Base-by-base conservation (phyloP, 2,888 invertebrate species). In the Spodoptera exigua region DNA sequence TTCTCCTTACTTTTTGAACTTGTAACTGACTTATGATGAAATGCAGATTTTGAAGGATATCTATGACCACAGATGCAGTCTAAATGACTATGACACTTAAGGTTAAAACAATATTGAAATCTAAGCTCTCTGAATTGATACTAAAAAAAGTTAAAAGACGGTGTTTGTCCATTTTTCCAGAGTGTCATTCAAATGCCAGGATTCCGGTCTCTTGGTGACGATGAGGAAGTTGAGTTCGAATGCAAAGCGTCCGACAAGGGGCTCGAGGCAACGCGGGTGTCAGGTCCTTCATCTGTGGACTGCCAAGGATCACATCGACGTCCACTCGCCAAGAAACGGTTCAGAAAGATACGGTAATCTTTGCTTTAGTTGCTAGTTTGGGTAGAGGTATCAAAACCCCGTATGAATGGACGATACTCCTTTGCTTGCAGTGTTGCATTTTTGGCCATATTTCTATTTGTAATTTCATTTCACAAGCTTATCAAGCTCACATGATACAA, bases 131-230 rank as follows among this genome's bases (percentile, higher is more conserved):
- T 27, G 5, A 27, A 27, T 1, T 27, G 0, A 9, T 27, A 27
- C 27, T 27, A 27, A 27, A 9, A 27, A 27, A 27, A 9, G 27
- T n/a, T n/a, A 27, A 1, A 43, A 35, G 10, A 18, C 11, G 37
- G 10, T 34, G 14, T 41, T 49, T 21, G 7, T 18, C 43, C 11
- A 0, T 40, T n/a, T 68, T 84, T 95, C 90, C 95, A 98, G 98
- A 98, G 98, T 80, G 98, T 97, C 61, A 98, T 98, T 78, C 96
- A 98, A 92, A 98, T 98, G 97, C 95, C 95, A 44, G 98, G 98
- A 4, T 98, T 98, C 89, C 95, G 97, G 65, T 98, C 98, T 53
- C 91, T 98, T 73, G 98, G 97, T 1, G 98, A 98, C 79, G 97
- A 97, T 48, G 98, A 98, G 87, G 96, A 96, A 76, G 97, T 98